A percentile compares a stretch with the other conserved stretches of the same genome.
Conservation (phyloP, 2,888 invertebrate species). For the Andrena marginata region DNA sequence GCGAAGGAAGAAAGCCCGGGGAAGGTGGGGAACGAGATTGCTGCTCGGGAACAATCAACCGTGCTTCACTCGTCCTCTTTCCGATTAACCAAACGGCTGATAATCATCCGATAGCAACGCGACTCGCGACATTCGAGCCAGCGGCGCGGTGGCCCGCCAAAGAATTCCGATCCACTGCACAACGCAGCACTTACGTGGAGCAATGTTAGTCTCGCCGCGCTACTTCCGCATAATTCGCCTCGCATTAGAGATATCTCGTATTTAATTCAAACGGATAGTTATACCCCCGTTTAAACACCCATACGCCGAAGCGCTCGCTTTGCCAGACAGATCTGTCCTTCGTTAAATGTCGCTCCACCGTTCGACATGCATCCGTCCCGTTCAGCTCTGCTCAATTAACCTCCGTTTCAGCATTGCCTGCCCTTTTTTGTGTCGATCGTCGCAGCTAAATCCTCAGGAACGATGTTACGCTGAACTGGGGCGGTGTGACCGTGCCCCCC, state of each 20-base stretch:
- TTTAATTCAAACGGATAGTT: not conserved
- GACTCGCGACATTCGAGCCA: not conserved
- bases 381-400: slow-evolving; percentile 34
- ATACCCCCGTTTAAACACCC: not conserved
- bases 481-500: slow-evolving; percentile 16
- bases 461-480: slow-evolving; percentile 20
- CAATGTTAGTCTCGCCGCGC: not conserved
- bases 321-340: not conserved
- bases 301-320: not conserved
- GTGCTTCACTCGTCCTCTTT: not conserved
- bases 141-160: too few relatives aligned
- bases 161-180: too few relatives aligned
- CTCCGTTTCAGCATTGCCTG: slow-evolving; percentile 23
- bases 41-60: not conserved
- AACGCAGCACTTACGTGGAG: not conserved
- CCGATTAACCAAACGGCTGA: not conserved
- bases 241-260: not conserved
- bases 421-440: slow-evolving; percentile 45
- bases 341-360: not conserved
- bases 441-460: slow-evolving; percentile 38
- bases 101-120: slow-evolving; percentile 2
- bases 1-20: not conserved
- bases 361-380: not conserved
- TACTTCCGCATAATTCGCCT: not conserved
- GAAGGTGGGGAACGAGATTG: not conserved